Evolutionary conservation across 2,113 vertebrate genomes (phyloP).

Genomic region (Ornithorhynchus anatinus): DNA sequence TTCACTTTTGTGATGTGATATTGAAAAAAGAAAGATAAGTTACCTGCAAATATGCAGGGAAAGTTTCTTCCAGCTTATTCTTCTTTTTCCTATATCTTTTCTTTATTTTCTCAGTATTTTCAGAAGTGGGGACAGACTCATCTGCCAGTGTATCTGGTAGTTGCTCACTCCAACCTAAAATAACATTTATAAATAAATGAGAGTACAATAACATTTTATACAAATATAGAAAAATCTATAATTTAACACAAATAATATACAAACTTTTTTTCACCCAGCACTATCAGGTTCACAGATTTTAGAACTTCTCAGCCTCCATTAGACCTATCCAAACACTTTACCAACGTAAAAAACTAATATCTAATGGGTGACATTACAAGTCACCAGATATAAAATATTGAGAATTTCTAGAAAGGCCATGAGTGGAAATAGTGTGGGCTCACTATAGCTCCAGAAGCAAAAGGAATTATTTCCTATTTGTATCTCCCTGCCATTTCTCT

Average conservation of each 20-base stretch:
- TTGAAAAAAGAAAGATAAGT: not conserved
- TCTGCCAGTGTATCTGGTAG: constrained; percentile 79
- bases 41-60: constrained; percentile 96
- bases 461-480: no score
- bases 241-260: not conserved
- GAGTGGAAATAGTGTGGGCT: no score
- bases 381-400: no score
- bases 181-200: constrained; percentile 1
- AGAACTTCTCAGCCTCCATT: no score
- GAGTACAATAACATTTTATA: not conserved
- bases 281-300: no score
- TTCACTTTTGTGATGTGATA: not conserved
- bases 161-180: constrained; percentile 80
- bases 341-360: no score
- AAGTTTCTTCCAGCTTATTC: constrained; percentile 93
- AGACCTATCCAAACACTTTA: no score
- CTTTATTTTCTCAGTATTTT: constrained; percentile 90
- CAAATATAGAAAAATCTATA: no score
- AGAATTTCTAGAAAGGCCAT: no score
- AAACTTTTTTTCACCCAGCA: not conserved
- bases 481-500: no score
- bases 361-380: no score
- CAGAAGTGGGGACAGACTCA: constrained; percentile 71
- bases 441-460: no score
- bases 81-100: constrained; percentile 97